Conservation (phyloP, 2,797 vertebrate genomes). For the Pseudochaenichthys georgianus region DNA sequence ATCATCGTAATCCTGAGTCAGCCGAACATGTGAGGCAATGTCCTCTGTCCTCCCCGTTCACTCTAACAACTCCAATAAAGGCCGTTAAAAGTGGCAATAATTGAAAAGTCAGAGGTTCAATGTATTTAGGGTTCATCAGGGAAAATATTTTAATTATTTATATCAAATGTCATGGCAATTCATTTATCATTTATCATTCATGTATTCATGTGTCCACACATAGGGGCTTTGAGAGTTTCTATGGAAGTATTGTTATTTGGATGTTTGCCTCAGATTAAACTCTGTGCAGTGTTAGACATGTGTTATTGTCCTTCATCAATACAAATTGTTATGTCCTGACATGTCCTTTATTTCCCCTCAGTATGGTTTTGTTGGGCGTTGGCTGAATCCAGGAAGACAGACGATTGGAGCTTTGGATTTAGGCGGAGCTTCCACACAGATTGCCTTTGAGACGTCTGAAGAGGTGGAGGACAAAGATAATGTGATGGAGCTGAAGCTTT, state of each 20-base stretch:
- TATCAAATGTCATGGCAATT: too few relatives aligned
- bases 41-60: too few relatives aligned
- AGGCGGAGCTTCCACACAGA: conserved; percentile 90
- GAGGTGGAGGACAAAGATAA: conserved; percentile 66
- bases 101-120: too few relatives aligned
- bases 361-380: conserved; percentile 87
- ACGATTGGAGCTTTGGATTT: conserved; percentile 89
- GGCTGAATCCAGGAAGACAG: conserved; percentile 80
- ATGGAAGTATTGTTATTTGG: not conserved
- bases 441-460: conserved; percentile 84
- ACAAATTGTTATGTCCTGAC: not conserved
- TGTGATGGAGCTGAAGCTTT: conserved; percentile 81
- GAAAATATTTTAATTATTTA: too few relatives aligned
- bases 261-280: not conserved
- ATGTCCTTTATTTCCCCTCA: conserved; percentile 50
- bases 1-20: too few relatives aligned
- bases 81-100: too few relatives aligned
- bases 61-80: too few relatives aligned
- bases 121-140: too few relatives aligned
- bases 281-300: not conserved
- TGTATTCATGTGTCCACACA: too few relatives aligned
- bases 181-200: too few relatives aligned
- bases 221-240: not conserved
- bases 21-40: too few relatives aligned
- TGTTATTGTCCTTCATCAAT: not conserved